Evolutionary conservation across 2,113 vertebrate species (phyloP).

Genomic region (Ranitomeya variabilis): DNA sequence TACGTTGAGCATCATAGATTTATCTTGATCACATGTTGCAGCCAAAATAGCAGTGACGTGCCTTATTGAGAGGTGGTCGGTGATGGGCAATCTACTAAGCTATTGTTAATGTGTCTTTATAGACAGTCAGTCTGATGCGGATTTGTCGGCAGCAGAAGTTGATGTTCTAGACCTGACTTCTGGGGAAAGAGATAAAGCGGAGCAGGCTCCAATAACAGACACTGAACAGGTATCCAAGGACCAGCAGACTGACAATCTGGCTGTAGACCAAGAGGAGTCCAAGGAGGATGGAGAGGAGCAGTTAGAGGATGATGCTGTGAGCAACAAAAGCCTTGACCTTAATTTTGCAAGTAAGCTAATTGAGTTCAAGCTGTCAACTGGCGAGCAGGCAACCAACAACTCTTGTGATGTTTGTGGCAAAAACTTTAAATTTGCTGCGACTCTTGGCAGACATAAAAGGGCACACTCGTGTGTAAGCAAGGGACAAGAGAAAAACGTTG

Average conservation of each 20-base stretch:
- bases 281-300: slow-evolving; percentile 65
- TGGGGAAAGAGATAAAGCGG: slow-evolving; percentile 55
- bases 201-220: slow-evolving; percentile 55
- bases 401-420: slow-evolving; percentile 86
- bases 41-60: not conserved
- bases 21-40: too few relatives aligned
- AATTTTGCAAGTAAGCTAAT: slow-evolving; percentile 93
- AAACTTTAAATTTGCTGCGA: slow-evolving; percentile 91
- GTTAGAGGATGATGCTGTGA: slow-evolving; percentile 82
- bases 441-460: slow-evolving; percentile 89
- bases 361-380: slow-evolving; percentile 88
- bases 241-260: slow-evolving; percentile 59
- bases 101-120: slow-evolving; percentile 64
- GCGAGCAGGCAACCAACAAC: slow-evolving; percentile 72
- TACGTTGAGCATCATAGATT: too few relatives aligned
- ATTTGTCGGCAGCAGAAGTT: slow-evolving; percentile 65
- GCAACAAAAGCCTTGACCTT: slow-evolving; percentile 95
- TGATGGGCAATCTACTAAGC: not conserved
- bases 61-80: not conserved
- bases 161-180: slow-evolving; percentile 76
- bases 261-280: slow-evolving; percentile 60
- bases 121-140: slow-evolving; percentile 86
- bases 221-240: slow-evolving; percentile 53
- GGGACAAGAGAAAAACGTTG: slow-evolving; percentile 65
- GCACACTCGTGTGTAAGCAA: slow-evolving; percentile 78